Evolutionary conservation across 2,113 vertebrate genomes (phyloP).

Genomic region (Peromyscus maniculatus): DNA sequence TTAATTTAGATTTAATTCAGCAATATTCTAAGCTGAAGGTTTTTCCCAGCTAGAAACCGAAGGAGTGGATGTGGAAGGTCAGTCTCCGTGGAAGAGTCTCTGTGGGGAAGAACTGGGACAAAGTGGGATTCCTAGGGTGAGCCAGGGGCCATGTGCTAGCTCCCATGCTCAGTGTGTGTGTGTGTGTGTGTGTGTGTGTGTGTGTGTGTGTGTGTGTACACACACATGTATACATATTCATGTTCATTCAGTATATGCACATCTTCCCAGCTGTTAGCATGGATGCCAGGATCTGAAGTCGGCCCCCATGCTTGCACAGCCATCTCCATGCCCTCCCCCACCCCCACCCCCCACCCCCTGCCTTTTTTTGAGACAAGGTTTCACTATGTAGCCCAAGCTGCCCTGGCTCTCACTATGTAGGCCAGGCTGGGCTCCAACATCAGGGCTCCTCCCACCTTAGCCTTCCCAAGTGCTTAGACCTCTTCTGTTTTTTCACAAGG

Average conservation of each 20-base stretch:
- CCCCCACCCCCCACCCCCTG: no score
- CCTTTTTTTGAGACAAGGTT: neutral
- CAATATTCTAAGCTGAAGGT: neutral
- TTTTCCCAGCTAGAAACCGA: neutral
- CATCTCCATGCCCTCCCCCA: no score
- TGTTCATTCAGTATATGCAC: neutral
- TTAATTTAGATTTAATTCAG: constrained; percentile 48
- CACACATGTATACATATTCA: no score
- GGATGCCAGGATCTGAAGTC: no score
- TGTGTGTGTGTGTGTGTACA: no score
- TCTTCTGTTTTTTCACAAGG: neutral
- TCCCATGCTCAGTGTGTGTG: neutral
- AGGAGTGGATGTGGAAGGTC: neutral
- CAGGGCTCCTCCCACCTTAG: no score
- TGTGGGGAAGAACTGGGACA: neutral
- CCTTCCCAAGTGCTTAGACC: neutral
- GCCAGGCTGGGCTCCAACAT: neutral
- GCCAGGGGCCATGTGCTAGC: neutral
- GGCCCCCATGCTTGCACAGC: neutral
- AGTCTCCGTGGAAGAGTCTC: neutral
- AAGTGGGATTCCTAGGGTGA: no score
- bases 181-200: neutral
- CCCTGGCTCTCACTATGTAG: neutral
- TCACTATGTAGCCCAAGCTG: neutral
- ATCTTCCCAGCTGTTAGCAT: neutral